A percentile compares a stretch with the other conserved stretches of the same genome.
Evolutionary conservation across 2,797 vertebrate species (phyloP).

Genomic region (Rhinichthys osculus): DNA sequence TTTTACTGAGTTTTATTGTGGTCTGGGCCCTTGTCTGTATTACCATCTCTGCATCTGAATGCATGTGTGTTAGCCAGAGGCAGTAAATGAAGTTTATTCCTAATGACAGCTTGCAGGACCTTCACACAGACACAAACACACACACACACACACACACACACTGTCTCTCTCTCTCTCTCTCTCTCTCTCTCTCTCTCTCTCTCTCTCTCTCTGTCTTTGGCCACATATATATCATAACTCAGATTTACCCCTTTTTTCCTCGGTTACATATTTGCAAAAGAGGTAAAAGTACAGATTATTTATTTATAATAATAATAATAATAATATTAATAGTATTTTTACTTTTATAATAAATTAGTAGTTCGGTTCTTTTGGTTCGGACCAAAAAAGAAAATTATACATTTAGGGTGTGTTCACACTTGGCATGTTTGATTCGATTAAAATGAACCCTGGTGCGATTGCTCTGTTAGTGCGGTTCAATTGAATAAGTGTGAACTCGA

Average conservation of each 20-base stretch:
- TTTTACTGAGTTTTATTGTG: not conserved
- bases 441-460: too few species aligned
- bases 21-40: constrained; percentile 6
- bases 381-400: too few species aligned
- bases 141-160: constrained; percentile 63
- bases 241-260: not conserved
- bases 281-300: not conserved
- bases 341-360: not conserved
- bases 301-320: not conserved
- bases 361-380: too few species aligned
- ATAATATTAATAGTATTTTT: not conserved
- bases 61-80: constrained; percentile 64
- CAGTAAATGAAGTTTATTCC: constrained; percentile 76
- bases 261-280: not conserved
- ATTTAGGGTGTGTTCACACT: too few species aligned
- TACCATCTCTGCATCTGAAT: constrained; percentile 13
- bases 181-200: not conserved
- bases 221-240: not conserved
- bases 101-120: constrained; percentile 76
- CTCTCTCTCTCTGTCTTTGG: too few species aligned
- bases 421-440: too few species aligned
- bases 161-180: not conserved
- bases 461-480: too few species aligned
- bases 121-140: constrained; percentile 66
- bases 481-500: too few species aligned